Evolutionary conservation across 2,797 vertebrate species (phyloP).

Genomic region (Gallinago stenura): DNA sequence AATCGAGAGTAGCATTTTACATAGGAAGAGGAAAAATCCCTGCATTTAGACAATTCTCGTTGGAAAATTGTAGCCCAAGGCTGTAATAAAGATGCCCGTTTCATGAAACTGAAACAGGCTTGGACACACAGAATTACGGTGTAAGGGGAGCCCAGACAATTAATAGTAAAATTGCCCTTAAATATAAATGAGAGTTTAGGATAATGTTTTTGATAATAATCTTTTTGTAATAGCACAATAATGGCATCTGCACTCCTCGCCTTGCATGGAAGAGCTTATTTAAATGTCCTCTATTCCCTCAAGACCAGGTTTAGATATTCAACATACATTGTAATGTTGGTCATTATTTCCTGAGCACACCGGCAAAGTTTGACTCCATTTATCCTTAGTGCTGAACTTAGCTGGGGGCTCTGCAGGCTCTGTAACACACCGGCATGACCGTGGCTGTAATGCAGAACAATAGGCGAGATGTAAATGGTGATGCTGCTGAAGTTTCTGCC

Average conservation of each 20-base stretch:
- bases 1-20: constrained; percentile 48
- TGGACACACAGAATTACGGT: constrained; percentile 71
- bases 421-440: background rate
- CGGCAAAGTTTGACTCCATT: constrained; percentile 29
- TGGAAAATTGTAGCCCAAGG: constrained; percentile 70
- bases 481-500: background rate
- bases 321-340: background rate
- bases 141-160: constrained; percentile 64
- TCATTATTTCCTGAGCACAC: constrained; percentile 19
- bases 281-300: constrained; percentile 47
- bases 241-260: background rate
- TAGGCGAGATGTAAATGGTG: background rate
- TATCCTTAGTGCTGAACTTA: constrained; percentile 3
- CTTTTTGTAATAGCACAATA: constrained; percentile 38
- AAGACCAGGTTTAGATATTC: background rate
- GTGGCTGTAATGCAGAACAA: background rate
- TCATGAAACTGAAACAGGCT: constrained; percentile 59
- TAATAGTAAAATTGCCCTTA: constrained; percentile 70
- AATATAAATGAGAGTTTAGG: constrained; percentile 72
- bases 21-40: background rate
- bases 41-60: constrained; percentile 54
- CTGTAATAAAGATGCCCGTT: constrained; percentile 74
- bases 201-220: constrained; percentile 69
- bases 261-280: constrained; percentile 36
- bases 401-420: background rate